Conservation (phyloP, 2,797 vertebrate species). For the Anisognathus igniventris region DNA sequence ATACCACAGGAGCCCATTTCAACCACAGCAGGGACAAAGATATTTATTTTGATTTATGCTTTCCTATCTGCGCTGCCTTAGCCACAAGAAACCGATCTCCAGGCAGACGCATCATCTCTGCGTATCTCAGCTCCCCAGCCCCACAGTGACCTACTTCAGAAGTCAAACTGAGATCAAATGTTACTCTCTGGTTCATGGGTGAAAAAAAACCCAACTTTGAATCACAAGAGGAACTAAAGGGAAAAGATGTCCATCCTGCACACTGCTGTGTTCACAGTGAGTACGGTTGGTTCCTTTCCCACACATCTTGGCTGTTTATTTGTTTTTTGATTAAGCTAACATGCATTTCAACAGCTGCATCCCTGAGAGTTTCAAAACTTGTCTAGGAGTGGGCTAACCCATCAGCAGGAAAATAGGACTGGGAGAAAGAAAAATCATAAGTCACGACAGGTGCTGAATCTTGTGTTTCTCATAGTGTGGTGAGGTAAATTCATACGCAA, state of each 20-base stretch:
- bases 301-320: conserved; percentile 43
- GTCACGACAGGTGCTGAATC: not conserved
- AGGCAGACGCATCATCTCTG: not conserved
- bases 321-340: conserved; percentile 35
- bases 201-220: not conserved
- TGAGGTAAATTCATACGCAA: not conserved
- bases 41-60: conserved; percentile 58
- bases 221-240: conserved; percentile 10
- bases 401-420: not conserved
- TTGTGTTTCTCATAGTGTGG: not conserved
- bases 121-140: not conserved
- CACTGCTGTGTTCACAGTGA: conserved; percentile 21
- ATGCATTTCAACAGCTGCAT: conserved; percentile 26
- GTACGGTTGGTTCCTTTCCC: conserved; percentile 43
- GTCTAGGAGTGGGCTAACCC: not conserved
- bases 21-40: not conserved
- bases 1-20: conserved; percentile 1
- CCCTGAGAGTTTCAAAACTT: conserved; percentile 30
- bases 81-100: not conserved
- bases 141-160: conserved; percentile 45
- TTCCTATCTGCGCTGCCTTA: conserved; percentile 24
- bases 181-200: conserved; percentile 26
- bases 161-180: conserved; percentile 61
- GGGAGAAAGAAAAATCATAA: not conserved
- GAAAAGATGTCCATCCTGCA: conserved; percentile 28